Evolutionary conservation across 1,140 invertebrate species (phyloP), one percentile per base, ranked within the genome.

Genomic region (Latrodectus geometricus): DNA sequence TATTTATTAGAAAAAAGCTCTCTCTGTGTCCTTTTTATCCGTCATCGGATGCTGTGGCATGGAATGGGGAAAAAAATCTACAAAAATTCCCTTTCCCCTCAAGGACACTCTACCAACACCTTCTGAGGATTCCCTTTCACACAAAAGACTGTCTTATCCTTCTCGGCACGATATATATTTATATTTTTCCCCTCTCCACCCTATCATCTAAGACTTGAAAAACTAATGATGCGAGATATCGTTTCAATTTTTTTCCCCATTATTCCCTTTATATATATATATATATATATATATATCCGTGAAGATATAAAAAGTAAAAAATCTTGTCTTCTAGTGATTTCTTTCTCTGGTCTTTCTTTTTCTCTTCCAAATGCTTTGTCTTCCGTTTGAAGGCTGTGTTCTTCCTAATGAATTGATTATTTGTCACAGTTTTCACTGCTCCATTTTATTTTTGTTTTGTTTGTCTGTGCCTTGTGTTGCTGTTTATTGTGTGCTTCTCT

Each of bases 341-440:
- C n/a, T 61, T 61, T 61, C 54, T 61, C 2, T 61, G 11, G 2
- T 61, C 54, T 61, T 61, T 8, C 8, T 61, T 61, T 61, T 61
- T 61, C 12, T 14, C 21, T 56, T 23, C 11, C 17, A 61, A 76
- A 76, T 21, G 50, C 74, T 76, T 76, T 56, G 50, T 20, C 52
- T 61, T 61, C 11, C 17, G 17, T 12, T 49, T 21, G 52, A 61
- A 52, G n/a, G 52, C 20, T 74, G 35, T 74, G 74, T 76, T 76
- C 74, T 76, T 76, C 56, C 74, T 76, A 76, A 76, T 76, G 74
- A 76, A 76, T 76, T 76, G 74, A 76, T 76, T 76, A 76, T 76
- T 76, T 76, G 74, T 76, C 74, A 61, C 74, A 61, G 21, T 76
- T 76, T 76, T 61, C 54, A 61, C 20, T 76, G 20, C 56, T 76